A percentile compares a stretch with the other conserved stretches of the same genome.
These are phyloP conservation scores for Riparia riparia DNA, from an alignment of 2,113 vertebrate species.

Conservation along the genomic window DNA sequence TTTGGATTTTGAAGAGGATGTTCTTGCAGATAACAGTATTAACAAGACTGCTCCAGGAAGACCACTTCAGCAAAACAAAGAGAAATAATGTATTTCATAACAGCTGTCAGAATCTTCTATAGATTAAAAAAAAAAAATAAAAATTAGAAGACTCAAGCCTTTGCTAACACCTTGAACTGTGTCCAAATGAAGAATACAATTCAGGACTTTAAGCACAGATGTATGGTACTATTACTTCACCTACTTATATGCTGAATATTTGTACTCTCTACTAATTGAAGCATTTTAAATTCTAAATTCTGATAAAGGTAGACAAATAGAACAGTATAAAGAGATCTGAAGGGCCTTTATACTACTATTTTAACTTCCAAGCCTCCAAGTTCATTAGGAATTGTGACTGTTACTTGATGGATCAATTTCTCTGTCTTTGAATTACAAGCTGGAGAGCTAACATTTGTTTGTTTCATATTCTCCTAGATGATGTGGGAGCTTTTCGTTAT, in stretches of 20 bases:
- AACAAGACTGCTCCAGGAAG: not conserved
- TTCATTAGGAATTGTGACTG: not conserved
- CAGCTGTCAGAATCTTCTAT: not conserved
- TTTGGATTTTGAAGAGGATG: not conserved
- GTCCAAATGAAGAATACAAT: not conserved
- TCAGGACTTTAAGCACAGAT: not conserved
- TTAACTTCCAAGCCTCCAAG: not conserved
- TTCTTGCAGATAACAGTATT: not conserved
- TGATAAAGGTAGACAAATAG: not conserved
- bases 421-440: not conserved
- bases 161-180: not conserved
- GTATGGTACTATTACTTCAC: not conserved
- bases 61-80: not conserved
- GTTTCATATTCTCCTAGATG: not conserved
- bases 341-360: not conserved
- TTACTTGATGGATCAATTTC: not conserved
- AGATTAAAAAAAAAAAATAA: not conserved
- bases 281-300: not conserved
- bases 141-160: not conserved
- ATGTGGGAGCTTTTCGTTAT: not conserved
- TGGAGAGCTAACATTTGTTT: not conserved
- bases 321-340: not conserved
- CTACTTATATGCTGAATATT: not conserved
- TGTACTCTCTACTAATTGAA: not conserved
- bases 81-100: not conserved